A percentile compares a stretch with the other conserved stretches of the same genome.
phyloP scores from a whole-genome alignment of 2,797 vertebrate species.

The Epinephelus malabaricus region DNA sequence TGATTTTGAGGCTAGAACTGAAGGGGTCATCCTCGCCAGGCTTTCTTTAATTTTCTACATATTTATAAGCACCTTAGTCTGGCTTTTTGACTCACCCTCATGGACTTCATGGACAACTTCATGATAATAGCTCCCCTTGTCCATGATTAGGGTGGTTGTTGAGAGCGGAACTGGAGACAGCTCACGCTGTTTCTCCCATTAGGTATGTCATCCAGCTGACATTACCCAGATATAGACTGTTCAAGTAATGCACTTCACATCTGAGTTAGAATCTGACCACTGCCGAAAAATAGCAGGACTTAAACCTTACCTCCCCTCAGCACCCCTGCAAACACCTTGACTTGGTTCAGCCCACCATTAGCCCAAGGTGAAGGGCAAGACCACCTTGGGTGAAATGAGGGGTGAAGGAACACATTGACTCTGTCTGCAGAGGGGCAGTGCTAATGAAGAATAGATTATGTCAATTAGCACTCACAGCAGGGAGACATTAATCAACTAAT shows the following conservation, averaged over 20 bases:
- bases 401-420: slow-evolving; percentile 77
- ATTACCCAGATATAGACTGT: slow-evolving; percentile 1
- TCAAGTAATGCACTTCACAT: background rate
- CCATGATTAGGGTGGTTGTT: background rate
- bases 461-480: slow-evolving; percentile 78
- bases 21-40: background rate
- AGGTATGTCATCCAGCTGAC: background rate
- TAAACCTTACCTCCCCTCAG: background rate
- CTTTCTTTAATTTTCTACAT: background rate
- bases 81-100: background rate
- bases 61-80: background rate
- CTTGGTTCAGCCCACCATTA: slow-evolving; percentile 58
- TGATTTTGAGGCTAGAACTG: background rate
- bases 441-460: slow-evolving; percentile 82
- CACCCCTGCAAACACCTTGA: slow-evolving; percentile 36
- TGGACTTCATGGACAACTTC: background rate
- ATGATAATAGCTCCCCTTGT: background rate
- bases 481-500: slow-evolving; percentile 78
- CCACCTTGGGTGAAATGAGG: slow-evolving; percentile 78
- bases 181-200: background rate
- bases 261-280: background rate
- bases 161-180: background rate
- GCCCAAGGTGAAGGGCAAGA: slow-evolving; percentile 72
- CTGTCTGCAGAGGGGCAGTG: slow-evolving; percentile 59
- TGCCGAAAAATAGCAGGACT: background rate